Conservation (phyloP, 64 coral and sea anemone genomes). For the Anthopleura sola region DNA sequence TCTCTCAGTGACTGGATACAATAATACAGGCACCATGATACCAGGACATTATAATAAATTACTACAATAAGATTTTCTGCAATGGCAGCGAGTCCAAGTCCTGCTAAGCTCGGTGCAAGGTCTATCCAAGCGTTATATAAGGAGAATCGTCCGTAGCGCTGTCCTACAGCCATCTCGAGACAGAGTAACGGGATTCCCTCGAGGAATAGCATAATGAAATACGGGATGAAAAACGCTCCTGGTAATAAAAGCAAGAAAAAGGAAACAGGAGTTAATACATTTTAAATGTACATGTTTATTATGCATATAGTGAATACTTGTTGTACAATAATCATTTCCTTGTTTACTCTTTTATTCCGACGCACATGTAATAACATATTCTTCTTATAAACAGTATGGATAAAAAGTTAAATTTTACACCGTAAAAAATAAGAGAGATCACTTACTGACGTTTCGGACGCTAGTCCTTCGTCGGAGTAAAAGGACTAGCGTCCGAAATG, state of each 20-base stretch:
- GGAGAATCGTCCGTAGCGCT: conserved; percentile 68
- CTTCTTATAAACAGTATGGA: too few relatives aligned
- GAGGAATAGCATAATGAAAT: conserved; percentile 82
- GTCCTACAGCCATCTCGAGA: conserved; percentile 90
- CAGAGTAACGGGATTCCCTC: conserved; percentile 89
- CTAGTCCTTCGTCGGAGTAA: too few relatives aligned
- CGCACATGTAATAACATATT: too few relatives aligned
- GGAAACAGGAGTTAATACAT: neutral
- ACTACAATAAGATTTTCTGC: conserved; percentile 35
- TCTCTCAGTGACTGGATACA: conserved; percentile 73
- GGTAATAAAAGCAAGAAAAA: neutral
- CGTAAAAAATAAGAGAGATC: too few relatives aligned
- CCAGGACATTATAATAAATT: conserved; percentile 87
- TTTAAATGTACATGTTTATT: too few relatives aligned
- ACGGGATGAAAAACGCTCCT: conserved; percentile 55
- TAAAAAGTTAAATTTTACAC: too few relatives aligned
- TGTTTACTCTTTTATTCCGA: too few relatives aligned
- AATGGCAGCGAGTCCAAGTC: conserved; percentile 66
- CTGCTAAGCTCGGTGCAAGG: conserved; percentile 55
- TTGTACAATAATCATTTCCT: too few relatives aligned
- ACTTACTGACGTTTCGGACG: too few relatives aligned
- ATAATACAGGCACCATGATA: conserved; percentile 91
- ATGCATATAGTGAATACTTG: too few relatives aligned
- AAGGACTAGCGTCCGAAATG: too few relatives aligned
- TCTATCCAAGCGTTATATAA: conserved; percentile 63